Evolutionary conservation across 2,888 invertebrate genomes (phyloP).

Genomic region (Eurytoma californica): DNA sequence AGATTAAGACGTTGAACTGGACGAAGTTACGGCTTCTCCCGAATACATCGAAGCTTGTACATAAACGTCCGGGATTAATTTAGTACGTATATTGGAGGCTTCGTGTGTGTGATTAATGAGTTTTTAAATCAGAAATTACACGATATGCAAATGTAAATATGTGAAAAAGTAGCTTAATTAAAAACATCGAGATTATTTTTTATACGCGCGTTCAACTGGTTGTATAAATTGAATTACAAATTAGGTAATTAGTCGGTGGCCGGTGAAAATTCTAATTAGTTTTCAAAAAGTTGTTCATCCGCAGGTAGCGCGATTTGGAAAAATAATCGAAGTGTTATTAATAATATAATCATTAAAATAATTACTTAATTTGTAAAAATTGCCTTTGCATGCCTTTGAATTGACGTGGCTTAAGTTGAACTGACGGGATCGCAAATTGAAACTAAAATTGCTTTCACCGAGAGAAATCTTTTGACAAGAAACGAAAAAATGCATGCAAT

Average conservation of each 20-base stretch:
- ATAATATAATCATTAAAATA: background rate
- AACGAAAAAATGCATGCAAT: background rate
- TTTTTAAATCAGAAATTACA: slow-evolving; percentile 32
- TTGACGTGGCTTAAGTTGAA: background rate
- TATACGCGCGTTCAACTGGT: slow-evolving; percentile 6
- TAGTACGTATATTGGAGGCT: background rate
- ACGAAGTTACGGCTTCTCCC: background rate
- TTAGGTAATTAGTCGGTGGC: background rate
- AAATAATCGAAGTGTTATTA: background rate
- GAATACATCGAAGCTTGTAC: slow-evolving; percentile 30
- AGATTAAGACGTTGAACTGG: slow-evolving; percentile 23
- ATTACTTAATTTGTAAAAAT: background rate
- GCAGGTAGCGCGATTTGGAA: too few species aligned
- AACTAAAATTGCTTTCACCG: slow-evolving; percentile 27
- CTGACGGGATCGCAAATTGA: slow-evolving; percentile 17
- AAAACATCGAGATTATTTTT: slow-evolving; percentile 21
- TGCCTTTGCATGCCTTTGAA: background rate
- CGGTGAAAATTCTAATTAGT: background rate
- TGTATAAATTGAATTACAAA: slow-evolving; percentile 39
- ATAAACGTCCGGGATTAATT: slow-evolving; percentile 13
- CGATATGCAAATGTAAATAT: slow-evolving; percentile 23
- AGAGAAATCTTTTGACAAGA: slow-evolving; percentile 5
- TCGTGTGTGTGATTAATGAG: slow-evolving; percentile 16
- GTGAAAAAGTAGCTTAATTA: slow-evolving; percentile 11
- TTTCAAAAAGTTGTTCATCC: too few species aligned